Evolutionary conservation across 2,113 vertebrate species (phyloP).

Genomic region (Neogale vison): DNA sequence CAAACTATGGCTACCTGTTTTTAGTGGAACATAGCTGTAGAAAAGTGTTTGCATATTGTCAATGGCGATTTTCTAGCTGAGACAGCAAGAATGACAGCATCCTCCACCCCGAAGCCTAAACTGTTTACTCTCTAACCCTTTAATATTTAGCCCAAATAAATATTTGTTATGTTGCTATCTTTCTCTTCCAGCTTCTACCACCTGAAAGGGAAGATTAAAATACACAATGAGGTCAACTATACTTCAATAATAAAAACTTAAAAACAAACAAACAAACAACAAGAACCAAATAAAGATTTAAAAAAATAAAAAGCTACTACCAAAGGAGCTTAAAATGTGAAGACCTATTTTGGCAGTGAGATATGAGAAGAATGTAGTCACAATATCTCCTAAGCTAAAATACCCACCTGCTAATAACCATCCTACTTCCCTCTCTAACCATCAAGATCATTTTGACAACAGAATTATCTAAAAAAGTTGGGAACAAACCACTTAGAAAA

Average conservation of each 20-base stretch:
- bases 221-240: neutral
- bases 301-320: neutral
- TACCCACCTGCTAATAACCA: neutral
- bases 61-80: neutral
- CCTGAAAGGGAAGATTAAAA: neutral
- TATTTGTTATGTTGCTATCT: neutral
- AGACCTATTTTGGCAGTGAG: neutral
- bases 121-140: neutral
- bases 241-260: neutral
- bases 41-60: neutral
- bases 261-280: neutral
- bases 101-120: neutral
- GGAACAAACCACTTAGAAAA: neutral
- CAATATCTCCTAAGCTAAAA: neutral
- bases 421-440: neutral
- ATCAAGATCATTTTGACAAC: neutral
- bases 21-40: neutral
- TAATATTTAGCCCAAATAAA: slow-evolving; percentile 39
- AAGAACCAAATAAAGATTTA: neutral
- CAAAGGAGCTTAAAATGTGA: neutral
- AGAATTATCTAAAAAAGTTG: neutral
- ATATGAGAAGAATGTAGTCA: neutral
- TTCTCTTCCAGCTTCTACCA: neutral
- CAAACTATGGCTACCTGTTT: neutral
- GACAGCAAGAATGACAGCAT: neutral